A percentile compares a stretch with the other conserved stretches of the same genome.
Conservation (phyloP, 2,113 vertebrate genomes). For the Melanostigma gelatinosum region DNA sequence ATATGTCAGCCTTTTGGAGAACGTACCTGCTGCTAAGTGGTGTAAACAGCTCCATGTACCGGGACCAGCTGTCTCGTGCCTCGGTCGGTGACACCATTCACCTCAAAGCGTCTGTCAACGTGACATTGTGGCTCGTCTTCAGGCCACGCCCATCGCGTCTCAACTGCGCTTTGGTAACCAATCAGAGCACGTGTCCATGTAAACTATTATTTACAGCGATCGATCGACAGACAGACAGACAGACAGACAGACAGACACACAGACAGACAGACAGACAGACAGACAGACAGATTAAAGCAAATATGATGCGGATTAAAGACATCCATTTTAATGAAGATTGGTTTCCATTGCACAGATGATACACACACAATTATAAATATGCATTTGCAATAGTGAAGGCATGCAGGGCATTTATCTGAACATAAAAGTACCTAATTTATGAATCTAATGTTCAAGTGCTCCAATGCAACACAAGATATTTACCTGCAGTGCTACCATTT, state of each 20-base stretch:
- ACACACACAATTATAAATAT: slow-evolving; percentile 16
- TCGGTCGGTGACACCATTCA: no score
- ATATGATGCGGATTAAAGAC: not conserved
- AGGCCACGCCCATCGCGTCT: slow-evolving; percentile 42
- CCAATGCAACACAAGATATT: not conserved
- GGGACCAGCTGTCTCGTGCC: fast-evolving
- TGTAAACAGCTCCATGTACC: not conserved
- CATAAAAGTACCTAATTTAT: slow-evolving; percentile 49
- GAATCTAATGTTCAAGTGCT: slow-evolving; percentile 29
- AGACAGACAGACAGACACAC: not conserved
- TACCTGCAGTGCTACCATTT: slow-evolving; percentile 11
- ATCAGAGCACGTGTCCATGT: slow-evolving; percentile 4
- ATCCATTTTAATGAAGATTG: not conserved
- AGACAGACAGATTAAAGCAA: not conserved
- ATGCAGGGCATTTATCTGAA: not conserved
- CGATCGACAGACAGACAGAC: not conserved
- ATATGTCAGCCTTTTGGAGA: not conserved
- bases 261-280: not conserved
- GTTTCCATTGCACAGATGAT: not conserved
- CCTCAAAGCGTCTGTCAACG: not conserved
- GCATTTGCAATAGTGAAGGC: not conserved
- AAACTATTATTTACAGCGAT: not conserved
- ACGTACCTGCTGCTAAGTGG: slow-evolving; percentile 29
- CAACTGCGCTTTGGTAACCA: not conserved
- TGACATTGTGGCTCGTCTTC: not conserved